Conservation (phyloP, 2,113 vertebrate genomes). For the Motacilla alba region DNA sequence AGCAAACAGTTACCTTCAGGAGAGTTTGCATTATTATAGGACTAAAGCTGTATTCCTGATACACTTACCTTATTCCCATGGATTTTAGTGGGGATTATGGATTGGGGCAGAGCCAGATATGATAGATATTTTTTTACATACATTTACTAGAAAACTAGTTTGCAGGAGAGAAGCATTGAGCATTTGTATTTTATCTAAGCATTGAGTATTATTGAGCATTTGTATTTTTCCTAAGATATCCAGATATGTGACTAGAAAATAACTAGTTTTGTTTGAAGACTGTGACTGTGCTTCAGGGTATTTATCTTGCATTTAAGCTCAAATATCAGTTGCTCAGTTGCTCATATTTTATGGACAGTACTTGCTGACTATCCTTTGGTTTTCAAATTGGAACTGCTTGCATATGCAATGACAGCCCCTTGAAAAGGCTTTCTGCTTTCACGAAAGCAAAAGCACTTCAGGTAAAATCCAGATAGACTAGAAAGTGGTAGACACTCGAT, state of each 20-base stretch:
- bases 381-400: neutral
- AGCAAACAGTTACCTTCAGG: neutral
- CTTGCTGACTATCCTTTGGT: neutral
- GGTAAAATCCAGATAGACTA: neutral
- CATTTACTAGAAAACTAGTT: neutral
- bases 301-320: neutral
- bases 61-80: neutral
- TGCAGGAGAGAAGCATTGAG: neutral
- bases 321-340: neutral
- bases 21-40: neutral
- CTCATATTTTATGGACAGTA: neutral
- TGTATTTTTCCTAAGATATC: neutral
- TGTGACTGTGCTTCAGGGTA: neutral
- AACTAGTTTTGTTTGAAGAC: neutral
- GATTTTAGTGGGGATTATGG: neutral
- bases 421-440: neutral
- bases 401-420: neutral
- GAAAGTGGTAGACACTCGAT: neutral
- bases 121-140: neutral
- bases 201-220: neutral
- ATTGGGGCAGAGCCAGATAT: neutral
- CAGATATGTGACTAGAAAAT: neutral
- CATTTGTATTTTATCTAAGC: neutral
- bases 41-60: neutral
- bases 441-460: neutral